Evolutionary conservation across 1,140 invertebrate genomes (phyloP), one percentile per base, ranked within the genome.

Genomic region (Harpegnathos saltator): DNA sequence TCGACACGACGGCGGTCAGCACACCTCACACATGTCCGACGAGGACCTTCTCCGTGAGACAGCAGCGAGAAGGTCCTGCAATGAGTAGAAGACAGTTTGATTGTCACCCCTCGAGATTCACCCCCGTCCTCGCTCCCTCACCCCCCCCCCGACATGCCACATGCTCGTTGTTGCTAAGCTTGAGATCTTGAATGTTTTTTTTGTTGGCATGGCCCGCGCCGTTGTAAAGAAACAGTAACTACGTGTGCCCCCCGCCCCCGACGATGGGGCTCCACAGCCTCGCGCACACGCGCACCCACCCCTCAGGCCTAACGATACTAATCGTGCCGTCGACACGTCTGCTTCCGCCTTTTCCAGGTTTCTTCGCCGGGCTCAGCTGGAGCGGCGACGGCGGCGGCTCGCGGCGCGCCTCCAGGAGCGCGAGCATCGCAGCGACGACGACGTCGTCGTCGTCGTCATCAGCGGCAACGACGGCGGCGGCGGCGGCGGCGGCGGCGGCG

Each of bases 141-240:
- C n/a, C 58, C 54, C 89, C 54, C 33, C 0, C 29, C 29, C 29
- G 29, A 33, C 29, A 44, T 9, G 48, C 77, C 82, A 89, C 91
- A 92, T 94, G 92, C 94, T 94, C 92, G 92, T 93, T 94, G 92
- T 94, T 92, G 93, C 91, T 94, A 89, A 93, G 93, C 93, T 94
- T 94, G 91, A 92, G 71, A 88, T 92, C 85, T 88, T 94, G 92
- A 94, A 94, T 94, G 93, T 94, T 90, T 93, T 83, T 85, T 85
- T 85, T 84, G 87, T 88, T 89, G 85, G 87, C 87, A 89, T 89
- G 87, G 86, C 87, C 85, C 87, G 85, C 85, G 87, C 87, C 87
- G 87, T 88, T 88, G 85, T 85, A 85, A 87, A 88, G 71, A 87
- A n/a, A 83, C 85, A 87, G 69, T 80, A 84, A 84, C 33, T 22